Conservation (phyloP, 1,140 invertebrate species). For the Eriosoma lanigerum region DNA sequence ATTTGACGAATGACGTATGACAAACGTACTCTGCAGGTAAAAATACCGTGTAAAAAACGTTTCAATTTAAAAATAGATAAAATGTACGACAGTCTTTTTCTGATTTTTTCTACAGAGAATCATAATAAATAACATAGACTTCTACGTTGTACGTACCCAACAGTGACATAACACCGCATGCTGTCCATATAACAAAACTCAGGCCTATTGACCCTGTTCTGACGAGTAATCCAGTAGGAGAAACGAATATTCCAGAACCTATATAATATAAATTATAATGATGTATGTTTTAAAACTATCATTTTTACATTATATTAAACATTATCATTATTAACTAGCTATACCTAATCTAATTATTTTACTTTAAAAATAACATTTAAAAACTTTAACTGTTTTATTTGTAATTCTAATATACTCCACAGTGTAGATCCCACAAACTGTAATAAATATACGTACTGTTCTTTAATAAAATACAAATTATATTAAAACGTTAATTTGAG, state of each 20-base stretch:
- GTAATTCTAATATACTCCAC: too few species aligned
- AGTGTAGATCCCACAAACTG: too few species aligned
- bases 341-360: too few species aligned
- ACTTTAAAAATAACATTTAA: too few species aligned
- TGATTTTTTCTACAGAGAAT: not conserved
- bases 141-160: constrained; percentile 69
- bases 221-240: constrained; percentile 88
- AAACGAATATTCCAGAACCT: constrained; percentile 97
- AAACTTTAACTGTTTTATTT: too few species aligned
- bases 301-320: too few species aligned
- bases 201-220: constrained; percentile 90
- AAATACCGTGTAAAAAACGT: not conserved
- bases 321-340: too few species aligned
- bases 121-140: constrained; percentile 32
- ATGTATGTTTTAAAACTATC: too few species aligned
- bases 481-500: too few species aligned
- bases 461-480: too few species aligned
- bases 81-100: not conserved
- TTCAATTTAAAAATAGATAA: constrained; percentile 35
- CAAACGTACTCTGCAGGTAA: not conserved
- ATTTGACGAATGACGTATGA: constrained; percentile 38
- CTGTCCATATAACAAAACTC: constrained; percentile 91
- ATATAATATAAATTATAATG: too few species aligned
- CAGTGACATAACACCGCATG: constrained; percentile 86
- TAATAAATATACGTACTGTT: too few species aligned